Evolutionary conservation across 2,888 invertebrate species (phyloP), one percentile per base, ranked within the genome.

Genomic region (Diaperis boleti): DNA sequence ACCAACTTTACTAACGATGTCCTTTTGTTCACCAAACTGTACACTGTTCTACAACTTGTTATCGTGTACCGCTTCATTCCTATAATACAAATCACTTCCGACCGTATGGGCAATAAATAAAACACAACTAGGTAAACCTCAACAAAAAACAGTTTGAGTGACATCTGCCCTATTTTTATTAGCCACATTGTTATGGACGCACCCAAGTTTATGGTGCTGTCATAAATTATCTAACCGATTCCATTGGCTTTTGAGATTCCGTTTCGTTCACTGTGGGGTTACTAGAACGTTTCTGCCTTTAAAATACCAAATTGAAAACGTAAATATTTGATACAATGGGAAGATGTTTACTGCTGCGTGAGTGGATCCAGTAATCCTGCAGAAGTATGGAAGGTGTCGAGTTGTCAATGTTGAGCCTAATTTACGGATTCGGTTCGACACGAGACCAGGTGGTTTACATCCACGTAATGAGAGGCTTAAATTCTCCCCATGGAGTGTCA

Each of bases 381-480:
- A 11, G 39, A 54, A 54, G 54, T 54, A 54, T 54, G 39, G 54
- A 39, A 54, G 54, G 54, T 54, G 41, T 54, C 54, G 54, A 39
- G 54, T 39, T 54, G 41, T 54, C 54, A 59, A 37, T 49, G 59
- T 60, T 60, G 59, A 60, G 59, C 52, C 59, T 60, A 60, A 60
- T 60, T 60, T 60, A 60, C 59, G 26, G 44, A 60, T 60, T 60
- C 44, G 7, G 44, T 44, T 37, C 41, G 37, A 45, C 49, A 69
- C 68, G 65, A 65, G 65, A 66, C 75, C 78, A 78, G 78, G 78
- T 78, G 78, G 74, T 69, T 74, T 73, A 68, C 73, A 69, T 78
- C 74, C 59, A 62, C 52, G 70, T 78, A 78, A 78, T 76, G 76
- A 78, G 77, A 67, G 69, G 70, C 69, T 74, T 75, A 74, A 72